Evolutionary conservation across 2,797 vertebrate species (phyloP).

Genomic region (Lithobates sylvaticus): DNA sequence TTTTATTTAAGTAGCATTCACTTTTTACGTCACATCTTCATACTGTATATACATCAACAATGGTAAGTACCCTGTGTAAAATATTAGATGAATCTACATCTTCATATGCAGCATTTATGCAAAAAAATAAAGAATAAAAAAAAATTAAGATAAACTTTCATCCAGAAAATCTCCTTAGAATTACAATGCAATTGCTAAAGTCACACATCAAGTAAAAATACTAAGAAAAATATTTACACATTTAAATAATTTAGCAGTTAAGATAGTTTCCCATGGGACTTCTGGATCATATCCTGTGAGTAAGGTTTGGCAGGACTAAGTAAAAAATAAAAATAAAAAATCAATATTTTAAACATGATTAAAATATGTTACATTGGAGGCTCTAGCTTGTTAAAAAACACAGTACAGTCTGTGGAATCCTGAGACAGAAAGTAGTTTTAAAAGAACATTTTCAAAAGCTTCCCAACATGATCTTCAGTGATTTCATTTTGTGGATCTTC

Average conservation of each 20-base stretch:
- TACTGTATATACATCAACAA: background rate
- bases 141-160: background rate
- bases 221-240: slow-evolving; percentile 31
- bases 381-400: background rate
- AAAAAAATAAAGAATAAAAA: background rate
- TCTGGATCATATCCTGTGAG: background rate
- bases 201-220: slow-evolving; percentile 33
- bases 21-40: background rate
- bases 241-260: slow-evolving; percentile 40
- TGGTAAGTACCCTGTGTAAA: background rate
- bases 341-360: background rate
- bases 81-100: background rate
- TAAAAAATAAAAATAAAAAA: background rate
- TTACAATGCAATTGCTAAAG: slow-evolving; percentile 14
- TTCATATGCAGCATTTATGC: background rate
- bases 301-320: background rate
- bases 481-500: background rate
- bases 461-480: background rate
- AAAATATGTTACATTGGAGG: background rate
- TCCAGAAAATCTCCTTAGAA: background rate
- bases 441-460: background rate
- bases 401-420: background rate
- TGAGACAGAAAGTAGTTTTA: background rate
- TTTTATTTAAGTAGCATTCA: background rate
- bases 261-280: background rate